A percentile compares a stretch with the other conserved stretches of the same genome.
These are phyloP conservation scores for Atherix ibis DNA, from an alignment of 2,888 invertebrate species.

Conservation along the genomic window DNA sequence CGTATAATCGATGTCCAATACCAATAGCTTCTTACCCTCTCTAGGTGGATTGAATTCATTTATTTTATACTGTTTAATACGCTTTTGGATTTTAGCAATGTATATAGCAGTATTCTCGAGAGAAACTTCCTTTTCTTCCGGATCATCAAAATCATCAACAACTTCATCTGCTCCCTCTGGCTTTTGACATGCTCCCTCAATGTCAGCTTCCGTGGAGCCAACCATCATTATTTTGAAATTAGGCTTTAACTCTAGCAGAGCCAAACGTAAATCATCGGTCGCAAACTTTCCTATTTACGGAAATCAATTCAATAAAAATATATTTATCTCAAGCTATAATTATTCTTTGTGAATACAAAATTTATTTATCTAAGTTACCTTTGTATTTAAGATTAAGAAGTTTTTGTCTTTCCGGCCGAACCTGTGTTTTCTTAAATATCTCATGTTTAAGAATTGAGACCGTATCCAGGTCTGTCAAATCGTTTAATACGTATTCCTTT, in stretches of 20 bases:
- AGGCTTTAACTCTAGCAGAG: conserved; percentile 62
- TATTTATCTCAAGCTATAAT: not conserved
- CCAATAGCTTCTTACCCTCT: conserved; percentile 74
- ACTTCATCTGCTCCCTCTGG: conserved; percentile 74
- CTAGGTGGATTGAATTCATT: conserved; percentile 67
- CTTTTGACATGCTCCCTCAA: conserved; percentile 63
- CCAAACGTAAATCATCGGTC: conserved; percentile 60
- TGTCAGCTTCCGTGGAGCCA: conserved; percentile 86
- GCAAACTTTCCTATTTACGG: conserved; percentile 59
- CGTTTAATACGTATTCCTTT: conserved; percentile 66
- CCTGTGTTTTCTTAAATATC: conserved; percentile 76
- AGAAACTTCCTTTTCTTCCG: conserved; percentile 53
- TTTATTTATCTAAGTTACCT: conserved; percentile 39
- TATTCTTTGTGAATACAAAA: not conserved
- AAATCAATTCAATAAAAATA: too few species aligned
- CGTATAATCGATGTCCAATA: conserved; percentile 92
- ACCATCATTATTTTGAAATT: conserved; percentile 94
- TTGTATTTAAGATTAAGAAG: conserved; percentile 81
- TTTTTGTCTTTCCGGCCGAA: conserved; percentile 85
- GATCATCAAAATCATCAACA: conserved; percentile 81
- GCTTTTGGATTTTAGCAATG: conserved; percentile 64
- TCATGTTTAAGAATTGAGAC: conserved; percentile 65
- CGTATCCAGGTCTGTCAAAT: conserved; percentile 60
- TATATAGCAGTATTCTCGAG: conserved; percentile 41
- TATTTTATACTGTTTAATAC: conserved; percentile 71